Base-by-base conservation (phyloP, 2,113 vertebrate genomes). In the Montifringilla adamsi region DNA sequence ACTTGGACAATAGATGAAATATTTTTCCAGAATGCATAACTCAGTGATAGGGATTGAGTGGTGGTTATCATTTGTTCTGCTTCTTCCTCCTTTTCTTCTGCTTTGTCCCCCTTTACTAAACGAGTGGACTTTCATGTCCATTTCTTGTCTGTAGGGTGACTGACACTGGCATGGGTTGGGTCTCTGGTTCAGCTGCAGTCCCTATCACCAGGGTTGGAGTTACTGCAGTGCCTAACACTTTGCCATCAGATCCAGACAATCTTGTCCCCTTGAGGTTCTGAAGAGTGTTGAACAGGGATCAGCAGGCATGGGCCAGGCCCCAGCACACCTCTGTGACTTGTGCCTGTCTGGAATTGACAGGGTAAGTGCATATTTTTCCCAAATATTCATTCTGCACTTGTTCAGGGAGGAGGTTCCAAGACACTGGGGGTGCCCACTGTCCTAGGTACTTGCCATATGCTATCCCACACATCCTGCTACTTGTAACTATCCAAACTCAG, bases 51-150 rank as follows among this genome's bases (percentile, higher is more conserved):
- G 59, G 15, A 44, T 23, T 0, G 1, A 58, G 37, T 44, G 31
- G 22, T 33, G 35, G 31, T 43, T 56, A 31, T 37, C 26, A 44
- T 27, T 13, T 44, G 11, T 74, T 74, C 68, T 28, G 17, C 37
- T 81, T 74, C 59, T 81, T 59, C 33, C 28, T 74, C 7, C 27
- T 66, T 66, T 59, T 28, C 15, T 50, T 66, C 17, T 2, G 1
- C 52, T 73, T 89, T 74, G 14, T 47, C 17, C 17, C 16, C 11
- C 21, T 47, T 89, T 76, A 41, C 30, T 41, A 35, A 47, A 41
- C 15, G 12, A 62, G 21, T 0, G 0, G 39, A 62, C 7, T 33
- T 73, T 58, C 0, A 1, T 73, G 31, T 73, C 35, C 68, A 10
- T 66, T 88, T 80, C 43, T 27, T 64, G 26, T 56, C 43, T 39